Base-by-base conservation (phyloP, 2,888 invertebrate species). In the Mythimna albipuncta region DNA sequence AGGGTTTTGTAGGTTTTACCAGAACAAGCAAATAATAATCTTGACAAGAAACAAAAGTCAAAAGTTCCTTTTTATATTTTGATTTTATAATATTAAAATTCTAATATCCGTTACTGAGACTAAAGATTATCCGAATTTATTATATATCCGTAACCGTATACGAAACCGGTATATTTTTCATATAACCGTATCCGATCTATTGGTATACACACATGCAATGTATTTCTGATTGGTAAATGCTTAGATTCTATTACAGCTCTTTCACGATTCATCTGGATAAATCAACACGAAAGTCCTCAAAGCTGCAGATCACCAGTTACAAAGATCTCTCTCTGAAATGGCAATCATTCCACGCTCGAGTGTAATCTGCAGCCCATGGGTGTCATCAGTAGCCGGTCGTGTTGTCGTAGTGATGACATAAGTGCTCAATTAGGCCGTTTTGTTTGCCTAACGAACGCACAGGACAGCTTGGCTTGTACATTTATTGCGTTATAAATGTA, bases 361-460 rank as follows among this genome's bases (percentile, higher is more conserved):
- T 58, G 69, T 76, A 72, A 74, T 66, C 57, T 69, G 63, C 19
- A 64, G 57, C 16, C 26, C 32, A 47, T 59, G 44, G 63, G 75
- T 79, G 63, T 70, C 77, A 69, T 65, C 76, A 69, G 70, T 72
- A 57, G 41, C 70, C 75, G 79, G 72, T 69, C 74, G 81, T 61
- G 35, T 70, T 73, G 65, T 75, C 76, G 83, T 76, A 87, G 85
- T 87, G 86, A 88, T 87, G 88, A 87, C 85, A 83, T 89, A 89
- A 90, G 89, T 88, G 88, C 81, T 86, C 87, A 89, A 89, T 90
- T 90, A 89, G 86, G 79, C 83, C 78, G 86, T 88, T 89, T 89
- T 89, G 89, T 89, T 89, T 87, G 86, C 81, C 77, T 79, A 79
- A 65, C 83, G 76, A 82, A 81, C 79, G 84, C 75, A 73, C 76